Base-by-base conservation (phyloP, 2,113 vertebrate genomes). In the Oryzias melastigma region DNA sequence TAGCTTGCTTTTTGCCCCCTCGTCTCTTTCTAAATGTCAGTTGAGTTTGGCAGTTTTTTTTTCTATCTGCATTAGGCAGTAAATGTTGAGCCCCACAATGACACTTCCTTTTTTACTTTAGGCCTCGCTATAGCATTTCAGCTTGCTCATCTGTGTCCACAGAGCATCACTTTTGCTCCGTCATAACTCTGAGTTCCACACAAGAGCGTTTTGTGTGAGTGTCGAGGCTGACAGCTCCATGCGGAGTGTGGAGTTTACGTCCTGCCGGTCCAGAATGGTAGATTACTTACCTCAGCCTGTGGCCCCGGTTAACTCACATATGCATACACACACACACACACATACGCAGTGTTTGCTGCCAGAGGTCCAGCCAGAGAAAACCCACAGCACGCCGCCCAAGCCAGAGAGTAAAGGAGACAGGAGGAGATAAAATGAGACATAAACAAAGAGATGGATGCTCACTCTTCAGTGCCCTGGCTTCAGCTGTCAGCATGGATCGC, bases 371-470 rank as follows among this genome's bases (percentile, higher is more conserved):
- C 87, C 90, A 71, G 70, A 58, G 68, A 74, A 70, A 67, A 68
- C 56, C 52, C 58, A 78, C 73, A 57, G 49, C 68, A 69, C 53
- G 40, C 66, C 72, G 73, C 71, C 49, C 70, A 60, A 59, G 62
- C 68, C 63, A 53, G 55, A 41, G 61, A 52, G 72, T 58, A 58
- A 58, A 62, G 44, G 58, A 71, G 63, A 58, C 57, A 58, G 52
- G 64, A 65, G 50, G 16, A 82, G 70, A 82, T 77, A 77, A 73
- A 81, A 75, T 65, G 71, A 80, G 87, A 85, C 80, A 89, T 83
- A 86, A 78, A 85, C 57, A 83, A 77, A 71, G 73, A 66, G 82
- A 83, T 84, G 83, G 88, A 91, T 90, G 86, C 87, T 84, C 88
- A 84, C 6, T 54, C 70, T 83, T 71, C 88, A 87, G 76, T 83